phyloP scores from a whole-genome alignment of 2,888 invertebrate species.

The Trilocha varians region DNA sequence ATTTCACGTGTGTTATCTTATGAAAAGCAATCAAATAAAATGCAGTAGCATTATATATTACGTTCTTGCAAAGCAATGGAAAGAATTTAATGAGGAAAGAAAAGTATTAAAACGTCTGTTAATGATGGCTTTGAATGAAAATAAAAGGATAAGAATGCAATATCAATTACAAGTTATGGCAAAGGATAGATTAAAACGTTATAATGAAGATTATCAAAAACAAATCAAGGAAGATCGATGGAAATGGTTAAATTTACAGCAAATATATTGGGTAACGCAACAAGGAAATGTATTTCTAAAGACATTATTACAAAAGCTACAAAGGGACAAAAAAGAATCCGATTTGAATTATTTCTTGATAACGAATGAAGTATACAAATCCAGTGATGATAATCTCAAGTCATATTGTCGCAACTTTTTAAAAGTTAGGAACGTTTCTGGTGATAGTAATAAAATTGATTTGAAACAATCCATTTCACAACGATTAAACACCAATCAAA shows the following conservation, averaged over 20 bases:
- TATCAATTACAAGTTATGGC: constrained; percentile 43
- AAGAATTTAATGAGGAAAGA: constrained; percentile 39
- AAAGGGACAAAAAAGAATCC: constrained; percentile 38
- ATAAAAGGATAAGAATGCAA: constrained; percentile 43
- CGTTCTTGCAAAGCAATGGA: constrained; percentile 38
- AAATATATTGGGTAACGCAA: constrained; percentile 44
- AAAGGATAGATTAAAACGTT: constrained; percentile 37
- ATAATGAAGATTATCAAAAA: constrained; percentile 41
- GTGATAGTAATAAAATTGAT: constrained; percentile 29
- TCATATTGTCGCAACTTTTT: constrained; percentile 47
- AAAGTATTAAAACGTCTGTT: constrained; percentile 41
- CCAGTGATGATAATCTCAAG: constrained; percentile 44
- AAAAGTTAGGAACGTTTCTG: constrained; percentile 37
- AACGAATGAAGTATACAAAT: constrained; percentile 44
- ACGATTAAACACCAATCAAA: not conserved
- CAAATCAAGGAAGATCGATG: constrained; percentile 44
- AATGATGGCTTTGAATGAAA: constrained; percentile 44
- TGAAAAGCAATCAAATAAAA: no score
- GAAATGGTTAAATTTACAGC: constrained; percentile 44
- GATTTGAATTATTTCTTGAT: constrained; percentile 42
- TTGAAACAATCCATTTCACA: not conserved
- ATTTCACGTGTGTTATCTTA: no score
- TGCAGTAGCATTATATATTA: constrained; percentile 22
- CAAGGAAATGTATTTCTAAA: constrained; percentile 55
- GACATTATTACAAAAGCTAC: constrained; percentile 36